Evolutionary conservation across 2,888 invertebrate genomes (phyloP).

Genomic region (Pollenia angustigena): DNA sequence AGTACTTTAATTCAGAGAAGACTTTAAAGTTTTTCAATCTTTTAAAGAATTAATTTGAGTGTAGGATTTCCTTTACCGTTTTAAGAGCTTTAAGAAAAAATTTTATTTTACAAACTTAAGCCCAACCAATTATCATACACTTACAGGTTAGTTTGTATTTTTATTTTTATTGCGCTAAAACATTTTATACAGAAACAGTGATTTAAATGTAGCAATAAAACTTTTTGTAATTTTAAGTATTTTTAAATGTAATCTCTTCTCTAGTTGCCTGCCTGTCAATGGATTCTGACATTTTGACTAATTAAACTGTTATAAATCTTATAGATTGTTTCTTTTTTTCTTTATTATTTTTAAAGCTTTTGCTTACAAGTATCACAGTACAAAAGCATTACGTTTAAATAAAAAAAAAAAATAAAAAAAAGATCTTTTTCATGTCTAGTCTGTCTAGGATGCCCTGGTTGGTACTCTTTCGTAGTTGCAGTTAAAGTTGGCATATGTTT

Average conservation of each 20-base stretch:
- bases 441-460: background rate
- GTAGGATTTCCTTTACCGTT: too few species aligned
- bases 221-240: slow-evolving; percentile 43
- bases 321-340: slow-evolving; percentile 5
- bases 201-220: slow-evolving; percentile 10
- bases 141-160: too few species aligned
- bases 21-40: too few species aligned
- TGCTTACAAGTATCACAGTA: slow-evolving; percentile 9
- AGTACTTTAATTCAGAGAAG: too few species aligned
- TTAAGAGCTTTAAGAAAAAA: too few species aligned
- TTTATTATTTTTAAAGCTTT: background rate
- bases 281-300: slow-evolving; percentile 72
- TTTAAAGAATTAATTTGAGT: too few species aligned
- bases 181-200: background rate
- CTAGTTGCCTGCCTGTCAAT: slow-evolving; percentile 68
- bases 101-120: too few species aligned
- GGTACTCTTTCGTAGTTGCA: slow-evolving; percentile 14
- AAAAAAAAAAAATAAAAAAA: slow-evolving; percentile 44
- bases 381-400: slow-evolving; percentile 51
- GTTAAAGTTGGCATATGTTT: slow-evolving; percentile 70
- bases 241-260: slow-evolving; percentile 66
- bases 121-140: too few species aligned
- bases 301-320: slow-evolving; percentile 74
- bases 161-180: too few species aligned
- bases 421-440: slow-evolving; percentile 1